These are phyloP conservation scores for Cheilosia variabilis DNA, from an alignment of 2,888 invertebrate genomes.

Conservation along the genomic window DNA sequence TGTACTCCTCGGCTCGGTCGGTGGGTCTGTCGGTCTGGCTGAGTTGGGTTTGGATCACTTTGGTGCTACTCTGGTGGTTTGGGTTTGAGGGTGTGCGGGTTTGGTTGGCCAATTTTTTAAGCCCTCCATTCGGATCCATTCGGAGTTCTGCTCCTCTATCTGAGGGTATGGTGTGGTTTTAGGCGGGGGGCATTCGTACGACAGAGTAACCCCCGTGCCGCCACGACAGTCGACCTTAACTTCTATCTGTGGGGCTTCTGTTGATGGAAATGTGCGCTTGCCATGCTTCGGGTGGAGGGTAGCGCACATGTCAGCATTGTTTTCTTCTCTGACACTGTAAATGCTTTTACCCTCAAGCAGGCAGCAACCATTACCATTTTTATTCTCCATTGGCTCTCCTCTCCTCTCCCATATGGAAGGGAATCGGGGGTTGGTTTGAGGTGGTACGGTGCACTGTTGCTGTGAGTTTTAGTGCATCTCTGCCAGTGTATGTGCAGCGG, in stretches of 20 bases:
- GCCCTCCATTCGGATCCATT: constrained; percentile 45
- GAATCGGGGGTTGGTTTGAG: constrained; percentile 4
- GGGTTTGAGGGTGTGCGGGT: constrained; percentile 40
- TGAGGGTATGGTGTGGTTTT: constrained; percentile 41
- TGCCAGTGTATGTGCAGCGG: constrained; percentile 32
- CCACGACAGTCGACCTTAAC: constrained; percentile 67
- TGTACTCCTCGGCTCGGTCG: constrained; percentile 12
- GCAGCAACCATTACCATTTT: constrained; percentile 41
- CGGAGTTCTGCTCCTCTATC: background rate
- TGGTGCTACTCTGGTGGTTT: constrained; percentile 62
- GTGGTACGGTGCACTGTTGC: constrained; percentile 30
- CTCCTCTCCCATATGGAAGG: background rate
- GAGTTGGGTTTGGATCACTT: constrained; percentile 64
- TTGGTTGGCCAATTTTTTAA: constrained; percentile 52
- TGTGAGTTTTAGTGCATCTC: constrained; percentile 49
- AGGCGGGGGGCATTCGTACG: constrained; percentile 29
- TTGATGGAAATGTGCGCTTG: constrained; percentile 3
- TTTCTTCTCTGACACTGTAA: constrained; percentile 55
- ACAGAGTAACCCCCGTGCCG: constrained; percentile 23
- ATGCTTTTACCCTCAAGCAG: constrained; percentile 60
- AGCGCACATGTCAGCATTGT: constrained; percentile 65
- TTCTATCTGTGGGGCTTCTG: constrained; percentile 64
- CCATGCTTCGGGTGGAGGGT: constrained; percentile 19
- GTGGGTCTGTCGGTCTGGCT: constrained; percentile 38
- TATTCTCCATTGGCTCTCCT: background rate